Base-by-base conservation (phyloP, 2,113 vertebrate genomes). In the Papio anubis region DNA sequence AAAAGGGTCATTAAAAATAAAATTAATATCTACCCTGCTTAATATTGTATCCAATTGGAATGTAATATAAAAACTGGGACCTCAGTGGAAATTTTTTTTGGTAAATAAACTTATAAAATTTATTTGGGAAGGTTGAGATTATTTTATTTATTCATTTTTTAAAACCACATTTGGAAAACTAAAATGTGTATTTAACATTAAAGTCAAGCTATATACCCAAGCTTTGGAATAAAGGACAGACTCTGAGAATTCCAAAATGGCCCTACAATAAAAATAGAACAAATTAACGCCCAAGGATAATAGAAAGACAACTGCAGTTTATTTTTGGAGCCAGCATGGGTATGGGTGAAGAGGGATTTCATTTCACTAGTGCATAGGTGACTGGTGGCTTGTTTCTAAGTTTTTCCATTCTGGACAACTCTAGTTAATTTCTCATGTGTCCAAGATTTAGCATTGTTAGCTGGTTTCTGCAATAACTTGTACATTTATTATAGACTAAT, bases 191-290 rank as follows among this genome's bases (percentile, higher is more conserved):
- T 82, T 96, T 96, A 83, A 70, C 61, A 40, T 78, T 64, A 40
- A 92, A 32, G 72, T 92, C 32, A 84, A 85, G 32, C 23, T 84
- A 80, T 13, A 81, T 86, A 50, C 6, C 32, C 38, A 82, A 90
- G 12, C 66, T 97, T 96, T 95, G 32, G 23, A 82, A 92, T 96
- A 94, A 88, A 96, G 80, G 9, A 50, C 11, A 96, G 94, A 92
- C 23, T 91, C 48, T 72, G 20, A 84, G 40, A 94, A 89, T 88
- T 96, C 95, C 38, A 93, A 82, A 96, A 84, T 18, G 30, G 27
- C 12, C 79, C 32, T 78, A 45, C 11, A 88, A 40, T 78, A 96
- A 64, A 96, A 93, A 93, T 57, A 94, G 72, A 90, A 78, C 23
- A 86, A 76, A 86, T 94, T 80, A 80, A 73, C 52, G 64, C 3